These are phyloP conservation scores for Varecia variegata DNA, from an alignment of 2,797 vertebrate species.

Conservation along the genomic window DNA sequence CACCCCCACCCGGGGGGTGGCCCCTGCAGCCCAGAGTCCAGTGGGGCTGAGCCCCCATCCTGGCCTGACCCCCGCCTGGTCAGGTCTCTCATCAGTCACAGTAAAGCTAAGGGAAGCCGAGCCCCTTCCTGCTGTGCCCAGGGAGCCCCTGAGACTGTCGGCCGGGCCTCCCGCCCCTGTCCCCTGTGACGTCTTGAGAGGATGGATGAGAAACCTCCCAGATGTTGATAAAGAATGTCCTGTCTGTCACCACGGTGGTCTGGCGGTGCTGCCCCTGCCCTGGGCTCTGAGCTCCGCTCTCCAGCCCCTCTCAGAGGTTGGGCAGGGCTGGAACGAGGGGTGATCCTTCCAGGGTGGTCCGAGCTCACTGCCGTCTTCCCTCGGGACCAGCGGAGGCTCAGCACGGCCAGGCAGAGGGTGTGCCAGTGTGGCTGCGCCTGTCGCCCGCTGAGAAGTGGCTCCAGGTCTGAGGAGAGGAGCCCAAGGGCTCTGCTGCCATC, in stretches of 20 bases:
- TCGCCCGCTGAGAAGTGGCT: not conserved
- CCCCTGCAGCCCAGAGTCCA: constrained; percentile 83
- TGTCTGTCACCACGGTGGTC: not conserved
- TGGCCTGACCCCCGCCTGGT: not conserved
- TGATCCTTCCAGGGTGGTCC: not conserved
- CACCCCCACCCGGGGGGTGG: constrained; percentile 90
- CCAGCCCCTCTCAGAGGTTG: not conserved
- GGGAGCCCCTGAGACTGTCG: not conserved
- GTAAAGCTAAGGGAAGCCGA: not conserved
- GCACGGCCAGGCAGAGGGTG: not conserved
- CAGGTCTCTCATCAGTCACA: not conserved
- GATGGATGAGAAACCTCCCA: not conserved
- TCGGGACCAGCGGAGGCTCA: not conserved
- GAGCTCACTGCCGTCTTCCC: not conserved
- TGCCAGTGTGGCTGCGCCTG: not conserved
- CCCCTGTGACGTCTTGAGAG: not conserved
- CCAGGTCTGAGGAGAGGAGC: not conserved
- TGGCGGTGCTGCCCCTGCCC: not conserved
- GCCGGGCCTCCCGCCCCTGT: not conserved
- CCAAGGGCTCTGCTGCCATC: not conserved
- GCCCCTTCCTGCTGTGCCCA: not conserved
- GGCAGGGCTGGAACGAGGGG: not conserved
- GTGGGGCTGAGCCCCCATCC: constrained; percentile 89
- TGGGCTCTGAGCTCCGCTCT: not conserved
- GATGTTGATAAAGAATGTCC: constrained; percentile 34